Conservation (phyloP, 2,113 vertebrate genomes). For the Gnathonemus echidnorhynchus region DNA sequence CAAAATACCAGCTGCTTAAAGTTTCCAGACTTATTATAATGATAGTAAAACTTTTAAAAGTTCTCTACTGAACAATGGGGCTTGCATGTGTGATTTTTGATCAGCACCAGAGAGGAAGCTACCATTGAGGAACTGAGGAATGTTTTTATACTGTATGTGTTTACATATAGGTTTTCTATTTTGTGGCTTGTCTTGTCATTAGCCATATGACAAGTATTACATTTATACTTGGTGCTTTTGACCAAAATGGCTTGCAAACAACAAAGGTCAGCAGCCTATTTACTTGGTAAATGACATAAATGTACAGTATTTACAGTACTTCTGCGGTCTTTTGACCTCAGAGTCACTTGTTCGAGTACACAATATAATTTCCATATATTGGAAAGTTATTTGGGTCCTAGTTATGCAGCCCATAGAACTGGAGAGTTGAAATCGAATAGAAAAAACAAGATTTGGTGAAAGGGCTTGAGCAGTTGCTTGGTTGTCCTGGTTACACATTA, state of each 20-base stretch:
- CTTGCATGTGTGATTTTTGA: not conserved
- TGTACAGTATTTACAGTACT: not conserved
- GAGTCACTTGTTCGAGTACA: not conserved
- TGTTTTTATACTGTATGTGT: not conserved
- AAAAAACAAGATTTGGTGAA: not conserved
- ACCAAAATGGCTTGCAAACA: not conserved
- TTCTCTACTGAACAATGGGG: not conserved
- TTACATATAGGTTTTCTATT: not conserved
- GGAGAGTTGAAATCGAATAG: not conserved
- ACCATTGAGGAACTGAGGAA: not conserved
- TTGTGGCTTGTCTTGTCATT: not conserved
- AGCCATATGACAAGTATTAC: not conserved
- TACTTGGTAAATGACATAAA: not conserved
- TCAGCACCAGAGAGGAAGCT: not conserved
- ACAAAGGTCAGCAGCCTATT: not conserved
- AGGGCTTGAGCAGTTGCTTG: not conserved
- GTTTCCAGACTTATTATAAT: not conserved
- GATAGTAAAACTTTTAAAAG: not conserved
- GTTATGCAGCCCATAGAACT: not conserved
- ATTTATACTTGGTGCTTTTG: not conserved
- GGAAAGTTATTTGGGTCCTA: not conserved
- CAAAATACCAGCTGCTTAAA: not conserved
- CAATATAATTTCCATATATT: not conserved
- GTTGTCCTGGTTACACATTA: slow-evolving; percentile 18
- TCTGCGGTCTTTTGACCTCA: not conserved